A percentile compares a stretch with the other conserved stretches of the same genome.
Evolutionary conservation across 2,888 invertebrate species (phyloP).

Genomic region (Allacma fusca): DNA sequence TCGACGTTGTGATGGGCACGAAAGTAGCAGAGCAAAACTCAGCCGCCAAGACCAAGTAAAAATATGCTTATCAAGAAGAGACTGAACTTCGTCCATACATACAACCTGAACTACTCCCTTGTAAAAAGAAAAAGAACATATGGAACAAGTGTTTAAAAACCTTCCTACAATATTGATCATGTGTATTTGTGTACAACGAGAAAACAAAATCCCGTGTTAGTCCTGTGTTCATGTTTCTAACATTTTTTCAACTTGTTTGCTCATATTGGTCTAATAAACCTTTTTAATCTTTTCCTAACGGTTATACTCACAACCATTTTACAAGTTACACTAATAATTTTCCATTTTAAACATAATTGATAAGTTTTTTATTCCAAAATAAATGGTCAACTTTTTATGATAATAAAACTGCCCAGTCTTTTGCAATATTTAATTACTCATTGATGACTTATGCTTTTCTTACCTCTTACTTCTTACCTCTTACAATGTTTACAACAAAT

Average conservation of each 20-base stretch:
- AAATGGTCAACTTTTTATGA: neutral
- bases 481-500: too few species aligned
- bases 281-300: constrained; percentile 8
- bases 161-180: neutral
- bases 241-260: constrained; percentile 13
- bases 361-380: neutral
- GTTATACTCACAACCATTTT: constrained; percentile 9
- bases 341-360: neutral
- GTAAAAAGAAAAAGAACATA: neutral
- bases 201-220: neutral
- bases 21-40: constrained; percentile 23
- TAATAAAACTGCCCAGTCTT: neutral
- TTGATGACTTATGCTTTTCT: too few species aligned
- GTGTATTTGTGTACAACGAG: constrained; percentile 8
- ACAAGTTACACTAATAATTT: neutral
- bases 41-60: constrained; percentile 34
- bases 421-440: neutral
- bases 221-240: constrained; percentile 23
- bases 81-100: constrained; percentile 15
- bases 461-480: too few species aligned
- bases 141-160: neutral
- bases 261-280: constrained; percentile 17
- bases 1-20: constrained; percentile 53
- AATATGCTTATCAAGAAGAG: neutral
- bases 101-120: neutral